These are phyloP conservation scores for Netelia fuscicornis DNA, from an alignment of 2,888 invertebrate species.

Conservation along the genomic window DNA sequence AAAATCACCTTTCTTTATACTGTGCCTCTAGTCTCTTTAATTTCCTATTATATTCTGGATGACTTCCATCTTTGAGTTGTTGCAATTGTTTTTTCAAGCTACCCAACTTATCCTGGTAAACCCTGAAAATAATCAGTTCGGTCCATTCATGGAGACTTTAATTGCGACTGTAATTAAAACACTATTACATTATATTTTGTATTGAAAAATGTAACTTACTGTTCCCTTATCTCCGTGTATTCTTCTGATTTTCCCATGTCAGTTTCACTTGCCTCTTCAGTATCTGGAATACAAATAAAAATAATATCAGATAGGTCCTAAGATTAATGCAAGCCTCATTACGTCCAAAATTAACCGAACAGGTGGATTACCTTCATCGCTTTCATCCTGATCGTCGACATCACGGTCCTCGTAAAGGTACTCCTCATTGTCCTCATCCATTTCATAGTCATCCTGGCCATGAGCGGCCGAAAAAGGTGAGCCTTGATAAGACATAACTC, in stretches of 20 bases:
- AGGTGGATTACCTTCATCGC: slow-evolving; percentile 86
- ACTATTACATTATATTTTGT: too few relatives aligned
- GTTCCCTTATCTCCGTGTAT: slow-evolving; percentile 94
- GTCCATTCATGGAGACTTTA: background rate
- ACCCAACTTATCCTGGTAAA: slow-evolving; percentile 96
- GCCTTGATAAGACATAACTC: slow-evolving; percentile 88
- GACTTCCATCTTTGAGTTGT: slow-evolving; percentile 93
- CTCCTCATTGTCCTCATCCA: slow-evolving; percentile 90
- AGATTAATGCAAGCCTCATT: slow-evolving; percentile 26
- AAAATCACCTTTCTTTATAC: slow-evolving; percentile 89
- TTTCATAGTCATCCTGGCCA: slow-evolving; percentile 90
- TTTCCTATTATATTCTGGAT: slow-evolving; percentile 94
- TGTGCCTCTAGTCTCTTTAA: slow-evolving; percentile 93
- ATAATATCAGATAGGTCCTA: slow-evolving; percentile 54
- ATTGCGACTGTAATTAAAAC: background rate
- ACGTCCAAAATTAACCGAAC: slow-evolving; percentile 38
- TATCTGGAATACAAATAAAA: slow-evolving; percentile 87
- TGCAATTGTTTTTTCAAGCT: slow-evolving; percentile 95
- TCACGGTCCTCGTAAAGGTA: slow-evolving; percentile 90
- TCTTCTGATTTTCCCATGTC: slow-evolving; percentile 94
- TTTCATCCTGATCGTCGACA: slow-evolving; percentile 87
- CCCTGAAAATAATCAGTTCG: slow-evolving; percentile 86
- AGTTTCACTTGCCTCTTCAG: slow-evolving; percentile 98
- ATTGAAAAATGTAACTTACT: slow-evolving; percentile 86
- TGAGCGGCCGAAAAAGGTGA: slow-evolving; percentile 89